Evolutionary conservation across 92 coral and sea anemone genomes (phyloP), one percentile per base, ranked within the genome.

Genomic region (Diadumene lineata): DNA sequence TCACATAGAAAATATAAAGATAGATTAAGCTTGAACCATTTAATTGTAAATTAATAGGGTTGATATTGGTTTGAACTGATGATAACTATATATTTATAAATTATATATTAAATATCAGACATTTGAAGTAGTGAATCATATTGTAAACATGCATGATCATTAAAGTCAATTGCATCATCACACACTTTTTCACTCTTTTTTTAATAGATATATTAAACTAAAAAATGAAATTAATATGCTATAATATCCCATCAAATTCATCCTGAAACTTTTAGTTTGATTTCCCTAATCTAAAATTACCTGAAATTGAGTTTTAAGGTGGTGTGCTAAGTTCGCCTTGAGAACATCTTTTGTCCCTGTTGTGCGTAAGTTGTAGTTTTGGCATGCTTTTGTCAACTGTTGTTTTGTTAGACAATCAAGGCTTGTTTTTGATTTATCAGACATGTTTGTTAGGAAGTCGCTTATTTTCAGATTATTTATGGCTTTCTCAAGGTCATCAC

Each of bases 271-370:
- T n/a, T n/a, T n/a, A n/a, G n/a, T n/a, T n/a, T n/a, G n/a, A n/a
- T n/a, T n/a, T n/a, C n/a, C n/a, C n/a, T n/a, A 4, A 4, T 38
- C 6, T 38, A 38, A 27, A 43, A 1, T 2, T 73, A 60, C 78
- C 32, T 73, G 78, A 57, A 73, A 73, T 34, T 22, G 7, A 34
- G 58, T 78, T 24, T 68, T 78, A 70, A 77, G 50, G 43, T 77
- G 60, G 27, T 77, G 53, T 10, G 18, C 68, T 0, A 77, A 67
- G 0, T 0, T 56, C 0, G 56, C 38, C 55, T 58, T 77, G 8
- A 77, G 30, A 43, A 68, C 61, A 18, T 78, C 75, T 44, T 78
- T 78, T 1, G 46, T 78, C 0, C 82, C 82, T 33, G 22, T 68
- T 0, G 74, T 50, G 21, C 1, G 3, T 13, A 78, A 11, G 1